phyloP scores from a whole-genome alignment of 1,140 invertebrate genomes.

The Ostrea edulis region DNA sequence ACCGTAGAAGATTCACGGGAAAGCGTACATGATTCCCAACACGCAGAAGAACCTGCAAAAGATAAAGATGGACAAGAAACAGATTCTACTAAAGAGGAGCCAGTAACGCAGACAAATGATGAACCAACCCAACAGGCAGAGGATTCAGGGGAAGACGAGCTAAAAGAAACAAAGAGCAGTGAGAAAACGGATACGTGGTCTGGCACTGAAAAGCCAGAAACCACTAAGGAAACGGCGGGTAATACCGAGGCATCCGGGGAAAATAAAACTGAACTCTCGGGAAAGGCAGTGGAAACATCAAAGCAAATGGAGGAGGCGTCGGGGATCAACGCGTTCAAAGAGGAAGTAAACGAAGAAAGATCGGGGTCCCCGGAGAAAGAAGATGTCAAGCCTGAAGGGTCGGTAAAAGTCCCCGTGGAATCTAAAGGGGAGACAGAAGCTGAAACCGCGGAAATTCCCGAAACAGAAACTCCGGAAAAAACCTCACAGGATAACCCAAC shows the following conservation, averaged over 20 bases:
- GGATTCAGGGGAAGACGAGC: neutral
- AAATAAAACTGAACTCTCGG: neutral
- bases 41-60: neutral
- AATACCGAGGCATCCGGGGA: neutral
- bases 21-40: neutral
- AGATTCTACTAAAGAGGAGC: neutral
- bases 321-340: neutral
- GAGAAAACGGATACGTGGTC: neutral
- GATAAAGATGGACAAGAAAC: neutral
- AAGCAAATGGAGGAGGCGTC: neutral
- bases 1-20: neutral
- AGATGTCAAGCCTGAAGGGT: neutral
- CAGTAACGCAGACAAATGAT: neutral
- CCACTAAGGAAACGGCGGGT: neutral
- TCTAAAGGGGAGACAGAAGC: neutral
- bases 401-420: neutral
- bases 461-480: neutral
- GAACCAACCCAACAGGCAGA: neutral
- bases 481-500: neutral
- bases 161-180: neutral
- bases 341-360: neutral
- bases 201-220: neutral
- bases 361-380: neutral
- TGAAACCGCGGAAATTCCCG: neutral
- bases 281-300: neutral